Evolutionary conservation across 2,113 vertebrate species (phyloP).

Genomic region (Sorex fumeus): DNA sequence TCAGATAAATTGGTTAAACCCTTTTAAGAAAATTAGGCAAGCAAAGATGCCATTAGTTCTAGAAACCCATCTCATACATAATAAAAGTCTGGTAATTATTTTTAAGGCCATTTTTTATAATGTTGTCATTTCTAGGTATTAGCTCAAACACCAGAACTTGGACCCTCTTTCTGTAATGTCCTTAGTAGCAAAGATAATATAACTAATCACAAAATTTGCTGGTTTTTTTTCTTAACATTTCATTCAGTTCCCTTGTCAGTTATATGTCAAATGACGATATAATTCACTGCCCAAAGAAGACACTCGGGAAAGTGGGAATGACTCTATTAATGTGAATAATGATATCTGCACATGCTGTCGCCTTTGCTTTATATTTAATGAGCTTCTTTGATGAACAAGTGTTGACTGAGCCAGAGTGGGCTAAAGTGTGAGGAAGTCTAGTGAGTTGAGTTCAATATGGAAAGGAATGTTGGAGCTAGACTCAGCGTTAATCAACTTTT

Average conservation of each 20-base stretch:
- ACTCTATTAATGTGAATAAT: constrained; percentile 48
- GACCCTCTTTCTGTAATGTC: constrained; percentile 57
- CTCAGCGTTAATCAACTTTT: constrained; percentile 24
- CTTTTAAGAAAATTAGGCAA: constrained; percentile 82
- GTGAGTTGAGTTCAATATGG: background rate
- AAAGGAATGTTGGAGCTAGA: background rate
- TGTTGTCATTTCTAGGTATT: constrained; percentile 76
- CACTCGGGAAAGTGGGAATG: background rate
- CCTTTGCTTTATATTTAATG: background rate
- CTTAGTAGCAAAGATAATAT: constrained; percentile 65
- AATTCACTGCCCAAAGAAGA: constrained; percentile 59
- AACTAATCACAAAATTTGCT: constrained; percentile 62
- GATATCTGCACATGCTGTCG: background rate
- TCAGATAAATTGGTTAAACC: constrained; percentile 79
- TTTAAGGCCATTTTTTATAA: constrained; percentile 73
- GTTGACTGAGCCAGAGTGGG: background rate
- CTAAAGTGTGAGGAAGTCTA: background rate
- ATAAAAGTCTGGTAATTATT: constrained; percentile 67
- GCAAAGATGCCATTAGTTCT: constrained; percentile 71
- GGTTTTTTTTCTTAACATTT: constrained; percentile 45
- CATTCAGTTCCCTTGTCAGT: constrained; percentile 63
- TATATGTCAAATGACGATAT: constrained; percentile 56
- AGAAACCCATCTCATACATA: constrained; percentile 59
- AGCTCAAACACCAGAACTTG: constrained; percentile 71
- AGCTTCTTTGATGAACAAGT: background rate